Base-by-base conservation (phyloP, 2,113 vertebrate genomes). In the Turnix velox region DNA sequence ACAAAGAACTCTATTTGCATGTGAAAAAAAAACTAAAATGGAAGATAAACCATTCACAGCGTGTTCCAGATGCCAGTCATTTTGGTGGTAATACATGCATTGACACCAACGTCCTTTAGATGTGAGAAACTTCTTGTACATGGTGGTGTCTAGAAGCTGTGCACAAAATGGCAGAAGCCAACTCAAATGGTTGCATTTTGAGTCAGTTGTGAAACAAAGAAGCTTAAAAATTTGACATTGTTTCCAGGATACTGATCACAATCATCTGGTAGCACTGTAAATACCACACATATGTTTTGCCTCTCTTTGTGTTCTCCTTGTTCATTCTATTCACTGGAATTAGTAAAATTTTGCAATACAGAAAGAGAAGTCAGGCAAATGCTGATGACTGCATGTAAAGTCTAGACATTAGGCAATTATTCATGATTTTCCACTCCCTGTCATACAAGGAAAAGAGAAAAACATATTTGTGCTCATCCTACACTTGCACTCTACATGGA, bases 401-500 rank as follows among this genome's bases (percentile, higher is more conserved):
- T 90, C 94, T 94, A 94, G 90, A 95, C 78, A 77, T 82, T 13
- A 85, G 59, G 45, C 84, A 94, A 91, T 83, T 91, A 85, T 31
- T 91, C 51, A 87, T 27, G 43, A 90, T 48, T 90, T 65, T 74
- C 88, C 48, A 65, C 23, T 86, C 57, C 19, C 15, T 77, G 66
- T 78, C 73, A 90, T 25, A 88, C 4, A 86, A 86, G 12, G 52
- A 77, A 93, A 92, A 22, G 43, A 92, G 76, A 92, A 93, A 90
- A 88, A 75, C 37, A 78, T 63, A 66, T 78, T 67, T 78, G 59
- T 59, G 59, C 54, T 81, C 24, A 24, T 77, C 51, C 20, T 59
- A 63, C 25, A 51, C 19, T 88, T 83, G 39, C 13, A 65, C 67
- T 63, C 79, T 57, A 39, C 0, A 1, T 59, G 25, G 49, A 49